A percentile compares a stretch with the other conserved stretches of the same genome.
Conservation (phyloP, 2,797 vertebrate genomes). For the Serranus cabrilla region DNA sequence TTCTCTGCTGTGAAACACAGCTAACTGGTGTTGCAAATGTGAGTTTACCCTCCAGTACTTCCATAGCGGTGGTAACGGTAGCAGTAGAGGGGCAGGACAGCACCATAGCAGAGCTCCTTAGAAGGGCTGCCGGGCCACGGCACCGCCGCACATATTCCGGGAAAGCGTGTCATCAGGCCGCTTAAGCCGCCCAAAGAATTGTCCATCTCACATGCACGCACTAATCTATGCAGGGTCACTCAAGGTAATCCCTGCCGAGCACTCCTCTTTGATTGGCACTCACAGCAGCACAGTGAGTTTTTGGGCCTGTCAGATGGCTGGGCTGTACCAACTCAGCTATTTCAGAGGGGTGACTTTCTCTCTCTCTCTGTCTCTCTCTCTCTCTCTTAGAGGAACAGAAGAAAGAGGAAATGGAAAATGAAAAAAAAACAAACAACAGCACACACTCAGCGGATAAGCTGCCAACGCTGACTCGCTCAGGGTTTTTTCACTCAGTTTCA, state of each 20-base stretch:
- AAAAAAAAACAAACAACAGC: conserved; percentile 44
- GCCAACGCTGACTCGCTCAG: conserved; percentile 63
- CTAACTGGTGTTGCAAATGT: conserved; percentile 73
- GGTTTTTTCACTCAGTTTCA: conserved; percentile 60
- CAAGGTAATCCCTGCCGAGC: conserved; percentile 88
- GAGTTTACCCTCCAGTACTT: conserved; percentile 79
- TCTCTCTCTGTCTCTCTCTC: conserved; percentile 9
- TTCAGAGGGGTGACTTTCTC: conserved; percentile 64
- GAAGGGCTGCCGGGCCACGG: conserved; percentile 85
- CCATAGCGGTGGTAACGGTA: conserved; percentile 77
- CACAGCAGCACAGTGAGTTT: conserved; percentile 85
- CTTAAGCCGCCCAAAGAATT: conserved; percentile 90
- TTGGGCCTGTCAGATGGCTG: conserved; percentile 87
- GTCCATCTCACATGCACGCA: conserved; percentile 88
- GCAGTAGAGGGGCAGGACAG: conserved; percentile 80
- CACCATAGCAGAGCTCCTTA: conserved; percentile 83
- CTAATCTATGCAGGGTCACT: conserved; percentile 90
- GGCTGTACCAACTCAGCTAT: conserved; percentile 80
- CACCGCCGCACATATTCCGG: conserved; percentile 88
- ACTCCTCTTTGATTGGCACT: conserved; percentile 88
- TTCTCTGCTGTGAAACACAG: conserved; percentile 76
- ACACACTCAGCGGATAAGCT: conserved; percentile 68
- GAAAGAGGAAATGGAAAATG: conserved; percentile 62
- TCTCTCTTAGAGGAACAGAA: conserved; percentile 26
- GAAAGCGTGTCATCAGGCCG: conserved; percentile 91